These are phyloP conservation scores for Sphaerophoria taeniata DNA, from an alignment of 2,888 invertebrate species.

Conservation along the genomic window DNA sequence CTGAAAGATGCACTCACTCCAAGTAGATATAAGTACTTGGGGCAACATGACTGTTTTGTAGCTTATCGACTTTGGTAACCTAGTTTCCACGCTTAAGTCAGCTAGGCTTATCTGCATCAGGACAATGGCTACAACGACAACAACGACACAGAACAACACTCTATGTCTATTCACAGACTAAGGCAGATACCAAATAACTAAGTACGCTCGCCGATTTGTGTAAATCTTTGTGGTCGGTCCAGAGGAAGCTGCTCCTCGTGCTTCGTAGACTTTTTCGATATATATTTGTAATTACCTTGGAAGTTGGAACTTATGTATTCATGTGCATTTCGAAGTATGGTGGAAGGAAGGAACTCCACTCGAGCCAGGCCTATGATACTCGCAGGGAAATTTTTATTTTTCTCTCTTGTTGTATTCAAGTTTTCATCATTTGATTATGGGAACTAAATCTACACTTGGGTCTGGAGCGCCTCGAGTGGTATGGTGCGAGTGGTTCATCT, in stretches of 20 bases:
- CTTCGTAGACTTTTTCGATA: slow-evolving; percentile 63
- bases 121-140: slow-evolving; percentile 40
- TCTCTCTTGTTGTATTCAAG: slow-evolving; percentile 1
- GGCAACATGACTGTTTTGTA: slow-evolving; percentile 68
- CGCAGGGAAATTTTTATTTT: slow-evolving; percentile 62
- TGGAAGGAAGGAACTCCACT: slow-evolving; percentile 8
- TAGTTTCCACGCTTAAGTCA: slow-evolving; percentile 70
- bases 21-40: slow-evolving; percentile 47
- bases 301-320: neutral
- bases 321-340: slow-evolving; percentile 44
- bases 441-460: slow-evolving; percentile 57
- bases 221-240: slow-evolving; percentile 50
- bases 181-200: slow-evolving; percentile 60
- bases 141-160: slow-evolving; percentile 22
- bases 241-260: slow-evolving; percentile 35
- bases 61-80: slow-evolving; percentile 72
- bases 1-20: slow-evolving; percentile 24
- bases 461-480: slow-evolving; percentile 53
- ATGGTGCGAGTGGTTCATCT: slow-evolving; percentile 34
- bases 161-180: slow-evolving; percentile 47
- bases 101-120: slow-evolving; percentile 61
- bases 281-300: slow-evolving; percentile 72
- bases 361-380: slow-evolving; percentile 38
- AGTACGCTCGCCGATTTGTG: slow-evolving; percentile 34
- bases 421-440: slow-evolving; percentile 69